These are phyloP conservation scores for Danionella dracula DNA, from an alignment of 2,797 vertebrate genomes.

Conservation along the genomic window DNA sequence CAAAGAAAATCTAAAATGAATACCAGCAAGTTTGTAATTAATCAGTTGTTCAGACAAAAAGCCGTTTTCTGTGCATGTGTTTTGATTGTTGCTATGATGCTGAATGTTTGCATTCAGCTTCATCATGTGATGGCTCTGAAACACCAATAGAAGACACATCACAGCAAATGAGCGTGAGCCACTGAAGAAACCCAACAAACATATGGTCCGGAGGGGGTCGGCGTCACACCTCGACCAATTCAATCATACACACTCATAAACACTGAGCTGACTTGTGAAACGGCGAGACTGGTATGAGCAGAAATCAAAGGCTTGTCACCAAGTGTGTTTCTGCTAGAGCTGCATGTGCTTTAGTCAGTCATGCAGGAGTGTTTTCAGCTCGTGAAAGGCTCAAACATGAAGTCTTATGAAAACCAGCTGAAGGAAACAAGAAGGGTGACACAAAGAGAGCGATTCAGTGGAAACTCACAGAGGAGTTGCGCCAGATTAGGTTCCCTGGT, in stretches of 20 bases:
- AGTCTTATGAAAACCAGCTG: slow-evolving; percentile 34
- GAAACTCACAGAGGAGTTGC: slow-evolving; percentile 1
- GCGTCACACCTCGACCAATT: slow-evolving; percentile 15
- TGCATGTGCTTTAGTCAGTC: slow-evolving; percentile 12
- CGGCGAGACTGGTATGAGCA: slow-evolving; percentile 13
- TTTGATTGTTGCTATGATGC: background rate
- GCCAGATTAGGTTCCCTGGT: background rate
- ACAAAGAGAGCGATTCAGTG: slow-evolving; percentile 23
- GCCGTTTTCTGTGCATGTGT: background rate
- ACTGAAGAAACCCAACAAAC: slow-evolving; percentile 26
- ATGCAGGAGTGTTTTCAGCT: slow-evolving; percentile 11
- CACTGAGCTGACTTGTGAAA: slow-evolving; percentile 16
- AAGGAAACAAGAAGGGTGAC: slow-evolving; percentile 11
- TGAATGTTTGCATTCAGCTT: background rate
- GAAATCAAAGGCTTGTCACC: slow-evolving; percentile 33
- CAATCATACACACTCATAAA: slow-evolving; percentile 9
- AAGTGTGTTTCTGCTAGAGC: slow-evolving; percentile 26
- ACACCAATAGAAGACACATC: background rate
- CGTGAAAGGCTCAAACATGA: slow-evolving; percentile 2
- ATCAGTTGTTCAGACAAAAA: background rate
- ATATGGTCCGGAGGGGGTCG: slow-evolving; percentile 5
- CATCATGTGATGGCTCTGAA: background rate
- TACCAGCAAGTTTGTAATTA: slow-evolving; percentile 5
- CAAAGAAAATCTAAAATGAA: background rate
- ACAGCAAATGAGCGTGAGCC: slow-evolving; percentile 10